These are phyloP conservation scores for Euplagia quadripunctaria DNA, from an alignment of 2,888 invertebrate genomes.

Conservation along the genomic window DNA sequence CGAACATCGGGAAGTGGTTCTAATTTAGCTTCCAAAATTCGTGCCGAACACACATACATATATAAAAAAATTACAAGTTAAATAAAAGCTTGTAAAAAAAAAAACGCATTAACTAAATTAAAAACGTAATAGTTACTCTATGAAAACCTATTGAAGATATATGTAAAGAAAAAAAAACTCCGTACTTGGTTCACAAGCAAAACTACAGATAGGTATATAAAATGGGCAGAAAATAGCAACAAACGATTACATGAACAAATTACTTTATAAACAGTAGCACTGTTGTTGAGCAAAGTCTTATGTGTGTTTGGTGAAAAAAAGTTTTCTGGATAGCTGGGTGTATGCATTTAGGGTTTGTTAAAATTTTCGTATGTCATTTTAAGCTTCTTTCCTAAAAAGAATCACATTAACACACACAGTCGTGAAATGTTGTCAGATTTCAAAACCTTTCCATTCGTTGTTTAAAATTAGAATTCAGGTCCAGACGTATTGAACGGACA, in stretches of 20 bases:
- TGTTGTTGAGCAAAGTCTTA: too few species aligned
- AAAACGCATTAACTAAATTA: background rate
- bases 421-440: background rate
- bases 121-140: background rate
- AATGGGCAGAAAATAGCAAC: background rate
- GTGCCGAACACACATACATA: too few species aligned
- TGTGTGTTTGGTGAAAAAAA: too few species aligned
- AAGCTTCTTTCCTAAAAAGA: background rate
- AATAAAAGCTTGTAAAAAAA: too few species aligned
- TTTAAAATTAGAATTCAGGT: conserved; percentile 16
- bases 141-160: background rate
- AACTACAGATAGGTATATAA: background rate
- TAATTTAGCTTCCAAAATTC: too few species aligned
- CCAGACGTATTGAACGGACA: conserved; percentile 13
- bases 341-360: background rate
- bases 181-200: background rate
- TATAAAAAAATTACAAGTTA: too few species aligned
- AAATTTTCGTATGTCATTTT: background rate
- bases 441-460: background rate
- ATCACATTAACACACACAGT: too few species aligned
- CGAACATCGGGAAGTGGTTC: too few species aligned
- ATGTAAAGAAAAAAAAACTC: background rate
- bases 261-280: background rate
- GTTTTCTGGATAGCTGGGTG: too few species aligned
- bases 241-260: background rate